These are phyloP conservation scores for Chloroclysta siterata DNA, from an alignment of 2,888 invertebrate genomes.

Conservation along the genomic window DNA sequence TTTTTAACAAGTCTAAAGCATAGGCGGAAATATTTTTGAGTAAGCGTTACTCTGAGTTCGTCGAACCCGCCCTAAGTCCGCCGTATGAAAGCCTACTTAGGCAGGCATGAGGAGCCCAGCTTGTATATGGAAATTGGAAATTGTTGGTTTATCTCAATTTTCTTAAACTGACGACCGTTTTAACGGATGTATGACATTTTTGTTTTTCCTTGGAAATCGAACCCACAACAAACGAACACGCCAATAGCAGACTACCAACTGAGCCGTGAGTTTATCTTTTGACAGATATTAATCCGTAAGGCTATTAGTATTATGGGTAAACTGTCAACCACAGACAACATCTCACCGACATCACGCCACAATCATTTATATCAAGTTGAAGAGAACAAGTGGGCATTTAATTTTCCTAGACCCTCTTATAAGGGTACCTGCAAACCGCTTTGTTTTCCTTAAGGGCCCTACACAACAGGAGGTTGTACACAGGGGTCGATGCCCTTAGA, in stretches of 20 bases:
- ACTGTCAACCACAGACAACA: constrained; percentile 12
- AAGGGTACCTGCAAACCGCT: constrained; percentile 29
- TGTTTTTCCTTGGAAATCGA: too few species aligned
- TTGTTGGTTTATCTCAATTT: constrained; percentile 46
- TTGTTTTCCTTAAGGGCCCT: constrained; percentile 35
- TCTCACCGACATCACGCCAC: constrained; percentile 17
- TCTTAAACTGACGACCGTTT: not conserved
- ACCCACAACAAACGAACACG: too few species aligned
- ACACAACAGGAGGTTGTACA: constrained; percentile 37
- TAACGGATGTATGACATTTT: not conserved
- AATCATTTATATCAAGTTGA: constrained; percentile 19
- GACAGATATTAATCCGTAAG: too few species aligned
- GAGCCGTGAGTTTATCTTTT: too few species aligned
- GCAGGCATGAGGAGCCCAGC: constrained; percentile 66
- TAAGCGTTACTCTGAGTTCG: too few species aligned
- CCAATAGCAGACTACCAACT: too few species aligned
- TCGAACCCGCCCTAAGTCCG: constrained; percentile 25
- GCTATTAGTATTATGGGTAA: not conserved
- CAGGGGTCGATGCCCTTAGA: constrained; percentile 50
- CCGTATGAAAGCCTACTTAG: constrained; percentile 58
- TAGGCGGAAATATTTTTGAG: not conserved
- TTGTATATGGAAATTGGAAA: constrained; percentile 56
- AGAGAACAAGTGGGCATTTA: constrained; percentile 24
- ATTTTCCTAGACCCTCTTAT: constrained; percentile 30
- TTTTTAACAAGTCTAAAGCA: not conserved